Evolutionary conservation across 2,888 invertebrate species (phyloP).

Genomic region (Petrolisthes manimaculis): DNA sequence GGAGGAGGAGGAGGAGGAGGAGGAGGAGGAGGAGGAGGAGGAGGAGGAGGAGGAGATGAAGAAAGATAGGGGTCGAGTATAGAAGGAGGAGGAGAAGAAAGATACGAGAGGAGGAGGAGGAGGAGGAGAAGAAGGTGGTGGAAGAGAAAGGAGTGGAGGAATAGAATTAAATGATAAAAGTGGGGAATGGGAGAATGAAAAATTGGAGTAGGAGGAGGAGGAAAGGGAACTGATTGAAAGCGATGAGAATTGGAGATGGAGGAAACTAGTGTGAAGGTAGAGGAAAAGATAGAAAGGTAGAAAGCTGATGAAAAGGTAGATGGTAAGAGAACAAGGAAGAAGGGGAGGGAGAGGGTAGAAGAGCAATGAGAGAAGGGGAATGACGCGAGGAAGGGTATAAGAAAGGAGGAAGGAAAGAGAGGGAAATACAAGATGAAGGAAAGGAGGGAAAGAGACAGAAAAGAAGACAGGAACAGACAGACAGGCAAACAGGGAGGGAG

Average conservation of each 20-base stretch:
- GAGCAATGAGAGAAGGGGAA: neutral
- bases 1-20: too few relatives aligned
- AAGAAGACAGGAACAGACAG: neutral
- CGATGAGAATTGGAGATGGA: neutral
- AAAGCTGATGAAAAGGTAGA: neutral
- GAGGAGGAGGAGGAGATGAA: neutral
- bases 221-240: neutral
- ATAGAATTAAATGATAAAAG: neutral
- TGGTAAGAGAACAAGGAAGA: neutral
- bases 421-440: neutral
- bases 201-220: neutral
- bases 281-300: neutral
- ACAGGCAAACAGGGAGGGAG: neutral
- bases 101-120: neutral
- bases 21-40: too few relatives aligned
- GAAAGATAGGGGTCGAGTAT: neutral
- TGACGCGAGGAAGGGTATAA: neutral
- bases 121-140: neutral
- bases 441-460: neutral
- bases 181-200: neutral
- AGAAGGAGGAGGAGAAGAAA: neutral
- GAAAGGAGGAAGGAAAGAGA: neutral
- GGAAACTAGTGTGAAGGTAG: neutral
- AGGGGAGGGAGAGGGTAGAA: too few relatives aligned
- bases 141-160: neutral